Percentiles rank a stretch among this genome's conserved stretches.
phyloP scores from a whole-genome alignment of 2,888 invertebrate species.

The Lycaena phlaeas region DNA sequence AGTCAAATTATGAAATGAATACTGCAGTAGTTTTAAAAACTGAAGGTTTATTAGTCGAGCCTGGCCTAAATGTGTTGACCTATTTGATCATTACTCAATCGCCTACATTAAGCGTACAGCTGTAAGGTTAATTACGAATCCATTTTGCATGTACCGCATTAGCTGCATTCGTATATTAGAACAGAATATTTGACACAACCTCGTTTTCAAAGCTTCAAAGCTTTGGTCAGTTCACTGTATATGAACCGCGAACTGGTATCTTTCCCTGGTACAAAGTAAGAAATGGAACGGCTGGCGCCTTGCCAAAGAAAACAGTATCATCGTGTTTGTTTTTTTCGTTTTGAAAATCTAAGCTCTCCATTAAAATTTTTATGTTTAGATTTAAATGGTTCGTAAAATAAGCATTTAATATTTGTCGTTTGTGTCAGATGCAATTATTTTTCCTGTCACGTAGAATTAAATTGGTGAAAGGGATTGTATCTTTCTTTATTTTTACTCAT shows the following conservation, averaged over 20 bases:
- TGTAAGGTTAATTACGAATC: slow-evolving; percentile 55
- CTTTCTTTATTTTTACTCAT: too few species aligned
- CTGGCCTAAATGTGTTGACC: neutral
- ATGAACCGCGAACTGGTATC: slow-evolving; percentile 64
- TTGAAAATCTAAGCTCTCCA: slow-evolving; percentile 28
- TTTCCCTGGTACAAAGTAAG: slow-evolving; percentile 46
- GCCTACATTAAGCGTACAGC: slow-evolving; percentile 18
- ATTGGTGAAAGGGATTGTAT: neutral
- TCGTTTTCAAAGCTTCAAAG: slow-evolving; percentile 57
- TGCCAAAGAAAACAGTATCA: slow-evolving; percentile 38
- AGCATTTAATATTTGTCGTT: slow-evolving; percentile 47
- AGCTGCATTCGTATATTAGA: slow-evolving; percentile 36
- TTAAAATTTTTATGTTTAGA: slow-evolving; percentile 32
- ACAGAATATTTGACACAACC: slow-evolving; percentile 42
- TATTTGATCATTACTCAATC: slow-evolving; percentile 5
- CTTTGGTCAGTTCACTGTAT: slow-evolving; percentile 49
- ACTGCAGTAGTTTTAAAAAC: neutral
- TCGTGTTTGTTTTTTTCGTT: slow-evolving; percentile 35
- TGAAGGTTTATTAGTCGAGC: slow-evolving; percentile 2
- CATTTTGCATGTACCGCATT: slow-evolving; percentile 51
- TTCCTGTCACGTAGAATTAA: slow-evolving; percentile 32
- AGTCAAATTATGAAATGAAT: neutral
- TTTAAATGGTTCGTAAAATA: slow-evolving; percentile 47
- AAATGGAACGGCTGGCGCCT: slow-evolving; percentile 58
- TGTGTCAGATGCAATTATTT: slow-evolving; percentile 49